Percentiles rank a stretch among this genome's conserved stretches.
phyloP scores from a whole-genome alignment of 1,140 invertebrate species.

The Ostrea denselamellosa region DNA sequence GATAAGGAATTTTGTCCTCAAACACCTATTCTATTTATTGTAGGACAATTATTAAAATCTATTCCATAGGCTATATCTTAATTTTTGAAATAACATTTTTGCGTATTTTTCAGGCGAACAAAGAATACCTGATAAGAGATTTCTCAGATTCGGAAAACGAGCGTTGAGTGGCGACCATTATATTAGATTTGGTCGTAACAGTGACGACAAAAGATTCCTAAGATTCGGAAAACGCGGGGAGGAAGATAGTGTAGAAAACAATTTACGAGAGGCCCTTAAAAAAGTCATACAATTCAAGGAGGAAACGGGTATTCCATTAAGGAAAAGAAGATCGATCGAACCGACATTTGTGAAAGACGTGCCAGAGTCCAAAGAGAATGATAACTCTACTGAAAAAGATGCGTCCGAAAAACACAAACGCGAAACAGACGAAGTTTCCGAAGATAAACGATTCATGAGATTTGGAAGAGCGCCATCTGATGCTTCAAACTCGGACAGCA shows the following conservation, averaged over 20 bases:
- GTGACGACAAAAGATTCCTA: constrained; percentile 71
- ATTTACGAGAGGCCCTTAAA: constrained; percentile 52
- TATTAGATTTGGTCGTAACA: constrained; percentile 69
- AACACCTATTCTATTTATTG: too few species aligned
- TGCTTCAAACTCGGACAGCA: constrained; percentile 35
- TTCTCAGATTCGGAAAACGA: constrained; percentile 70
- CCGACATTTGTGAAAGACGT: constrained; percentile 49
- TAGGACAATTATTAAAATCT: too few species aligned
- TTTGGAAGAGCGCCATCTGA: constrained; percentile 61
- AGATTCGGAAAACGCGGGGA: constrained; percentile 67
- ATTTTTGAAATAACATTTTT: not conserved
- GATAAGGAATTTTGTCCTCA: too few species aligned
- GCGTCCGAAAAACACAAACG: constrained; percentile 60
- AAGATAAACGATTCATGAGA: constrained; percentile 69
- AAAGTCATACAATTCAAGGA: constrained; percentile 57
- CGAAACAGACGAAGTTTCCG: constrained; percentile 53
- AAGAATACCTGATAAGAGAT: constrained; percentile 64
- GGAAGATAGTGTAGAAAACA: constrained; percentile 57
- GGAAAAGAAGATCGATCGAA: constrained; percentile 61
- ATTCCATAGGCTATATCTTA: too few species aligned
- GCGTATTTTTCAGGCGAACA: constrained; percentile 48
- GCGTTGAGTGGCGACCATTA: constrained; percentile 67
- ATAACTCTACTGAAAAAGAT: constrained; percentile 26
- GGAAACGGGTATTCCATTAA: constrained; percentile 52
- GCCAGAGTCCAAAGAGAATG: not conserved